phyloP scores from a whole-genome alignment of 2,888 invertebrate species.

The Ichneumoninae sp. region DNA sequence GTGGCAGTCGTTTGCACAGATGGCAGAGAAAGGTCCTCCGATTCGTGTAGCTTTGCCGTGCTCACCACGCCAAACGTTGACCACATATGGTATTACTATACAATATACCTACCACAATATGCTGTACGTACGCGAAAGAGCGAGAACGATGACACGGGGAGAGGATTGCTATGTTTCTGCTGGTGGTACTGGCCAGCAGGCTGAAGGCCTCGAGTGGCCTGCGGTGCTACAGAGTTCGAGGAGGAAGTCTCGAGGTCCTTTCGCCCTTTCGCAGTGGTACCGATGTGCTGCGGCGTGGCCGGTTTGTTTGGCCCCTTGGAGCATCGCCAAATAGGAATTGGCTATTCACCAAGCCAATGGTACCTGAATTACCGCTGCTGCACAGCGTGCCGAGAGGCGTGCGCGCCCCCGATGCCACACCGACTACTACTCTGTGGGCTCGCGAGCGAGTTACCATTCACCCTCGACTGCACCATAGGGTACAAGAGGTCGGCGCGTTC shows the following conservation, averaged over 20 bases:
- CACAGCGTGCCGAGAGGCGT: conserved; percentile 67
- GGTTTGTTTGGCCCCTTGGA: conserved; percentile 81
- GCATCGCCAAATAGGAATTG: conserved; percentile 83
- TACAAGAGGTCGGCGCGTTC: conserved; percentile 30
- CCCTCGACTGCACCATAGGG: conserved; percentile 33
- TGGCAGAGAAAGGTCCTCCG: background rate
- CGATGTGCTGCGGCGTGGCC: conserved; percentile 62
- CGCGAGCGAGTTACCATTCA: conserved; percentile 36
- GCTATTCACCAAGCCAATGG: conserved; percentile 83
- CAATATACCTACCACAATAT: conserved; percentile 48
- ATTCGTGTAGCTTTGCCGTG: background rate
- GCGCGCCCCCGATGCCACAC: conserved; percentile 47
- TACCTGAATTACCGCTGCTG: conserved; percentile 79
- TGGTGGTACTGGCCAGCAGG: conserved; percentile 30
- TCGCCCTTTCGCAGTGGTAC: conserved; percentile 53
- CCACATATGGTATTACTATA: conserved; percentile 11
- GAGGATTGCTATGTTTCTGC: conserved; percentile 38
- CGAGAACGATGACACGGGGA: conserved; percentile 45
- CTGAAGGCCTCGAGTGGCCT: background rate
- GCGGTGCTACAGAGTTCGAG: background rate
- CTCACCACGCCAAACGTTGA: background rate
- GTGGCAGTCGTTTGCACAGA: background rate
- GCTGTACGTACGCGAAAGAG: conserved; percentile 38
- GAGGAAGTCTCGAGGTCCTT: conserved; percentile 40
- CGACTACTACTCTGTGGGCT: conserved; percentile 34